Evolutionary conservation across 2,113 vertebrate species (phyloP).

Genomic region (Tinamus guttatus): DNA sequence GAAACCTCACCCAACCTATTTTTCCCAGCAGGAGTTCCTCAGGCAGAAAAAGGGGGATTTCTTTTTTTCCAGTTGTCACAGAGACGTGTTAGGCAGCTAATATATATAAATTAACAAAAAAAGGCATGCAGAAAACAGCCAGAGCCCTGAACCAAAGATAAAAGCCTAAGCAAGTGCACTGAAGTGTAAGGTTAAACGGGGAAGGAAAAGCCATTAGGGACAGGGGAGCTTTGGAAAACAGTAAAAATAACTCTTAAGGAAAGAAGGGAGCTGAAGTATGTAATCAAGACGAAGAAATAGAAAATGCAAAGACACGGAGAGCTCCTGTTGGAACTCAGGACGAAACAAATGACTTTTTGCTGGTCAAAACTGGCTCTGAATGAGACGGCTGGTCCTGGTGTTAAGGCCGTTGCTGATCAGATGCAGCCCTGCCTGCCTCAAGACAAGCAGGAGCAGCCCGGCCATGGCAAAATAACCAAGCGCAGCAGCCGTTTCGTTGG

Average conservation of each 20-base stretch:
- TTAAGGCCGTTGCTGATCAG: background rate
- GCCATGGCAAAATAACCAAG: slow-evolving; percentile 47
- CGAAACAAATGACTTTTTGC: background rate
- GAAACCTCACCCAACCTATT: background rate
- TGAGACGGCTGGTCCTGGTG: background rate
- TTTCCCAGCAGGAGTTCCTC: background rate
- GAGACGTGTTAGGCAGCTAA: background rate
- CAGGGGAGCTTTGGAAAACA: background rate
- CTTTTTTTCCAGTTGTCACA: slow-evolving; percentile 14
- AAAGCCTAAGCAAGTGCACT: slow-evolving; percentile 33
- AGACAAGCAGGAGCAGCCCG: background rate
- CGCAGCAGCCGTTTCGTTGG: slow-evolving; percentile 46
- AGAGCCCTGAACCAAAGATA: slow-evolving; percentile 25
- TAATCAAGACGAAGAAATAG: slow-evolving; percentile 5
- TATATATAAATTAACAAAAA: background rate
- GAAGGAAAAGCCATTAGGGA: slow-evolving; percentile 50
- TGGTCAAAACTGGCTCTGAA: background rate
- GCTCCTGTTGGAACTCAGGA: background rate
- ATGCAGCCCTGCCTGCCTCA: background rate
- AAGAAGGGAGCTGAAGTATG: background rate
- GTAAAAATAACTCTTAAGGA: slow-evolving; percentile 15
- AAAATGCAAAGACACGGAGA: background rate
- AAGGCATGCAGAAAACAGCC: background rate
- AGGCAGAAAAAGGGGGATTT: background rate
- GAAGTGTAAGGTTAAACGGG: slow-evolving; percentile 46